Base-by-base conservation (phyloP, 2,113 vertebrate genomes). In the Micronycteris hirsuta region DNA sequence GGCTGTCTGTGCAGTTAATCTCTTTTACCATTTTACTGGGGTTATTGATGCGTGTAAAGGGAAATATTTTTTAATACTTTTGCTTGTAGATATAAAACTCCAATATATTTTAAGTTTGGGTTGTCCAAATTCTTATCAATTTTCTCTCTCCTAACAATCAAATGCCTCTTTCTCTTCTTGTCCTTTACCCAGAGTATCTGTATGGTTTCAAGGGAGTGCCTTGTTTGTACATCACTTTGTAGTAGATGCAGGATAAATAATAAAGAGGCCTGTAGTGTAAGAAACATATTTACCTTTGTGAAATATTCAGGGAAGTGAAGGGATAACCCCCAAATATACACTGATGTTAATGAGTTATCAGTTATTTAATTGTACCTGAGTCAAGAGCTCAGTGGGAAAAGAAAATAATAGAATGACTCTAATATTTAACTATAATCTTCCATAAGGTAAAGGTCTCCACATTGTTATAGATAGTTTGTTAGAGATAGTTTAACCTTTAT, bases 191-290 rank as follows among this genome's bases (percentile, higher is more conserved):
- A 54, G 20, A 96, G 61, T 33, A 87, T 63, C 8, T 91, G 19
- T 24, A 38, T 15, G 17, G 33, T 67, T 95, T 31, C 47, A 87
- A 92, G 78, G 74, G 76, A 82, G 8, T 45, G 1, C 4, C 15
- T 74, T 86, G 19, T 91, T 90, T 70, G 68, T 83, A 80, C 74
- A 61, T 94, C 33, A 85, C 26, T 86, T 82, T 93, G 52, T 96
- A 92, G 83, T 36, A 89, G 28, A 67, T 47, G n/a, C 15, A 91
- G 73, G 11, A 36, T 78, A 81, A 73, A 28, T 33, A 93, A 47
- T 31, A 52, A 82, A 94, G 26, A 78, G 4, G 13, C 5, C 41
- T 73, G 58, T 67, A 19, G 12, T 61, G 2, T 54, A 91, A 92
- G 22, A 14, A 76, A 31, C 8, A 68, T 52, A 76, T 78, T 92